Conservation (phyloP, 1,140 invertebrate genomes). For the Lordiphosa collinella region DNA sequence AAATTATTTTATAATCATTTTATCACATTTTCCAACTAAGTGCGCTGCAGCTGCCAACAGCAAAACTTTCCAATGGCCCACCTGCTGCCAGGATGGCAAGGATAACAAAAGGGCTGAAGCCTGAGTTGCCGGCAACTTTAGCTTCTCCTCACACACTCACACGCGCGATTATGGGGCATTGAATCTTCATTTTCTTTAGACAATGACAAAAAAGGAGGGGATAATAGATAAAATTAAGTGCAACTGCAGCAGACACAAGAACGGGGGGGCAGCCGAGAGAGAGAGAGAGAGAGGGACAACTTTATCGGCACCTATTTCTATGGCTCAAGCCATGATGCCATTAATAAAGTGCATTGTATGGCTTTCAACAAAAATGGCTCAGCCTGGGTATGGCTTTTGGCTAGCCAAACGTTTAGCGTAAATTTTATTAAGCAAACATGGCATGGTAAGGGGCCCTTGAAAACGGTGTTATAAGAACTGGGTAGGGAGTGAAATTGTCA, state of each 20-base stretch:
- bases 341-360: constrained; percentile 71
- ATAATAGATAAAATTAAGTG: constrained; percentile 78
- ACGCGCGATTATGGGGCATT: constrained; percentile 51
- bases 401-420: constrained; percentile 23
- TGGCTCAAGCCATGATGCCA: constrained; percentile 35
- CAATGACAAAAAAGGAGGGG: constrained; percentile 64
- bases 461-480: no score
- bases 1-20: constrained; percentile 78
- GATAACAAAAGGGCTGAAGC: neutral
- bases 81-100: constrained; percentile 45
- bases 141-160: constrained; percentile 19
- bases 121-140: constrained; percentile 34
- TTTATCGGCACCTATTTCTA: constrained; percentile 19
- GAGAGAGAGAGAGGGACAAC: constrained; percentile 11
- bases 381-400: neutral
- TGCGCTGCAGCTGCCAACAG: constrained; percentile 30
- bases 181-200: constrained; percentile 75
- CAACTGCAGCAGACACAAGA: constrained; percentile 65
- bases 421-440: constrained; percentile 22
- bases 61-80: constrained; percentile 52
- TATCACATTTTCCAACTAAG: constrained; percentile 65
- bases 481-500: no score
- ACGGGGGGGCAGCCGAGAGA: neutral
- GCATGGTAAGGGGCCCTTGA: no score
- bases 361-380: constrained; percentile 35